A percentile compares a stretch with the other conserved stretches of the same genome.
Evolutionary conservation across 2,888 invertebrate species (phyloP).

Genomic region (Dascillus cervinus): DNA sequence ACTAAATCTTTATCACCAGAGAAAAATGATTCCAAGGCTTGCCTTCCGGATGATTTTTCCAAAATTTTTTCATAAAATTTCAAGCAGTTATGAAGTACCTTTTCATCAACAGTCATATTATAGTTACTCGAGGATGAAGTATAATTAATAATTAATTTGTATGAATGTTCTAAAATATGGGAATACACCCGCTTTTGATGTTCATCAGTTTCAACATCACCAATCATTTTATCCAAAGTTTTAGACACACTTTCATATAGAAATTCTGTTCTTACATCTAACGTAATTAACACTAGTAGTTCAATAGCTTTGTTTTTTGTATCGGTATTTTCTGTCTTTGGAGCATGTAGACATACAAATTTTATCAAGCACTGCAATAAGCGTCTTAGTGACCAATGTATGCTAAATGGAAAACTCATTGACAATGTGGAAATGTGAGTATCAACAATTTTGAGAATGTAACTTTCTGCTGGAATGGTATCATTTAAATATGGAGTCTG

Average conservation of each 20-base stretch:
- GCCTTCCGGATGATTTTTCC: slow-evolving; percentile 72
- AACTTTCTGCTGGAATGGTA: slow-evolving; percentile 77
- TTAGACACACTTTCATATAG: slow-evolving; percentile 56
- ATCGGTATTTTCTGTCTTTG: slow-evolving; percentile 55
- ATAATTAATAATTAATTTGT: slow-evolving; percentile 58
- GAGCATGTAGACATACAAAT: slow-evolving; percentile 56
- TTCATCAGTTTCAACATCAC: slow-evolving; percentile 56
- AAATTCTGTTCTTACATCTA: slow-evolving; percentile 70
- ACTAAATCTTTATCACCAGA: slow-evolving; percentile 63
- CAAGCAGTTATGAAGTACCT: slow-evolving; percentile 58
- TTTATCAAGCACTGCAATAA: slow-evolving; percentile 56
- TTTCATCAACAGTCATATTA: slow-evolving; percentile 47
- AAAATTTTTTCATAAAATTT: slow-evolving; percentile 82
- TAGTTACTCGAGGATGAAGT: slow-evolving; percentile 30
- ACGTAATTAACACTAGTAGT: slow-evolving; percentile 66
- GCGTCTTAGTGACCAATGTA: slow-evolving; percentile 58
- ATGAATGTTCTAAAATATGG: slow-evolving; percentile 59
- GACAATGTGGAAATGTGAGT: slow-evolving; percentile 59
- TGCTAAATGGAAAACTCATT: slow-evolving; percentile 49
- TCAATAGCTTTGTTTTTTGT: slow-evolving; percentile 57
- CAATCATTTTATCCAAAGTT: slow-evolving; percentile 55
- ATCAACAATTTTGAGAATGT: slow-evolving; percentile 66
- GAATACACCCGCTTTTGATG: slow-evolving; percentile 57
- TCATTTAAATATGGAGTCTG: slow-evolving; percentile 67
- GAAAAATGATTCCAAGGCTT: slow-evolving; percentile 78